Percentiles rank a stretch among this genome's conserved stretches.
Conservation (phyloP, 1,140 invertebrate genomes). For the Cepaea nemoralis region DNA sequence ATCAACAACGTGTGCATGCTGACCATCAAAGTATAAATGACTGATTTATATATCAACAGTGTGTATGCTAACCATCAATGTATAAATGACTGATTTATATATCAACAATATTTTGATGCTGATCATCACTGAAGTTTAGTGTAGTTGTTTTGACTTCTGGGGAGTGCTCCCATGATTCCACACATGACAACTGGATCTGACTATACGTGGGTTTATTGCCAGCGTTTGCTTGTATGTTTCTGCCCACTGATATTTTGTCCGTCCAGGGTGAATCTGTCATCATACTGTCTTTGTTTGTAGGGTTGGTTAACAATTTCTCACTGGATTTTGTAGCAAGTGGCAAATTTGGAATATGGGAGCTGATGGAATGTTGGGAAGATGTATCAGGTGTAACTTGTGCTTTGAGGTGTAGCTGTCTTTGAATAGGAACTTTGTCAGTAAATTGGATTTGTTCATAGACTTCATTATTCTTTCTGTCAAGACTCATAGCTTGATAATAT, state of each 20-base stretch:
- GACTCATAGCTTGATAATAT: not conserved
- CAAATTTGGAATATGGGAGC: not conserved
- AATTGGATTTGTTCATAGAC: not conserved
- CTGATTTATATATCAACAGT: too few species aligned
- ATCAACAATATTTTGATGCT: not conserved
- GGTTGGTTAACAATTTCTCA: not conserved
- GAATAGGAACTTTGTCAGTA: not conserved
- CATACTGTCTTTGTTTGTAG: not conserved
- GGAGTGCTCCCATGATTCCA: not conserved
- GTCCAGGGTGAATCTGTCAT: not conserved
- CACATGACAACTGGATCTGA: not conserved
- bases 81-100: conserved; percentile 3
- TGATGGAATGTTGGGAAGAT: not conserved
- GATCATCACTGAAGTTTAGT: not conserved
- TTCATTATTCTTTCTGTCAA: not conserved
- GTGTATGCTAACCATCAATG: too few species aligned
- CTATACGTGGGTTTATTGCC: not conserved
- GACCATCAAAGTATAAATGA: too few species aligned
- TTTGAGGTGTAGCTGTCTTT: not conserved
- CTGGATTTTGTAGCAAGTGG: not conserved
- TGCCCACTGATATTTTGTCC: not conserved
- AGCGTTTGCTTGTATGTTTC: not conserved
- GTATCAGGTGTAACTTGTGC: not conserved
- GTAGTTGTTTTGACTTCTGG: not conserved
- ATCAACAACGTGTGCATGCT: too few species aligned